Evolutionary conservation across 2,113 vertebrate species (phyloP).

Genomic region (cat (Felis catus)): F.catus_Fca126_mat1.0 CM031414.1:121646501-121647000

Average conservation of each 20-base stretch:
- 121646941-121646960: not conserved
- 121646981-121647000: not conserved
- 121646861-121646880: not conserved
- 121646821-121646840: not conserved
- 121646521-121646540: not conserved
- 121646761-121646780: not conserved
- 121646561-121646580: not conserved
- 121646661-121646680: not conserved
- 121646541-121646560: not conserved
- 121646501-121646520: not conserved
- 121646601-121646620: not conserved
- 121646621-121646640: not conserved
- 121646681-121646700: not conserved
- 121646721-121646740: not conserved
- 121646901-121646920: not conserved
- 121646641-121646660: too few relatives aligned
- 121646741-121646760: not conserved
- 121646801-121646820: not conserved
- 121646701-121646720: not conserved
- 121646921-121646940: not conserved
- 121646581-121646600: not conserved
- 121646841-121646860: not conserved
- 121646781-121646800: not conserved
- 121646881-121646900: not conserved
- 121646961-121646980: not conserved